A percentile compares a stretch with the other conserved stretches of the same genome.
Conservation (phyloP, 2,797 vertebrate genomes). For the Ispidina lecontei region DNA sequence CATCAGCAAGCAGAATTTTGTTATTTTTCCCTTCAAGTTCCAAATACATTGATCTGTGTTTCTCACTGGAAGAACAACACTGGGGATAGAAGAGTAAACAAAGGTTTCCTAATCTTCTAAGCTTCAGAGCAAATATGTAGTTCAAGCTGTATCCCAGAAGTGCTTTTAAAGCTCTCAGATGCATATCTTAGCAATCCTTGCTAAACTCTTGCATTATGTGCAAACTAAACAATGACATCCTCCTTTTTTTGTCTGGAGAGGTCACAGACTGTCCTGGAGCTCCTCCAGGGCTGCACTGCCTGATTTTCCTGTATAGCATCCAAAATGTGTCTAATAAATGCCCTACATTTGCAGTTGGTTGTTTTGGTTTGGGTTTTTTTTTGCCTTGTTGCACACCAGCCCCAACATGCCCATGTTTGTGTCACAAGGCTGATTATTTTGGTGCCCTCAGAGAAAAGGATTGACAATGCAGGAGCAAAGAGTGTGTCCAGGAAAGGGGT, state of each 20-base stretch:
- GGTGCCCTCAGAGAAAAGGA: not conserved
- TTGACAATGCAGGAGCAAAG: not conserved
- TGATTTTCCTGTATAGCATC: not conserved
- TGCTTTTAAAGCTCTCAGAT: slow-evolving; percentile 2
- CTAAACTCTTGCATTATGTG: not conserved
- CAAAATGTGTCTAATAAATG: not conserved
- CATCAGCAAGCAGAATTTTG: not conserved
- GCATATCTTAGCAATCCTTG: not conserved
- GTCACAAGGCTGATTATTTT: not conserved
- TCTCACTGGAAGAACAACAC: not conserved
- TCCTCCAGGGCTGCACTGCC: not conserved
- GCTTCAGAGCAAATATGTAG: slow-evolving; percentile 2
- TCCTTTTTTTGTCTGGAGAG: not conserved
- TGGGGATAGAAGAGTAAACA: not conserved
- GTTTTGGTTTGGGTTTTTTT: too few species aligned
- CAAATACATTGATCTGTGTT: not conserved
- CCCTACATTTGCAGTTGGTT: too few species aligned
- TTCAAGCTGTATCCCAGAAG: not conserved
- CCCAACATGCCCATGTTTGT: not conserved
- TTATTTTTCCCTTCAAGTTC: not conserved
- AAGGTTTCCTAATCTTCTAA: not conserved
- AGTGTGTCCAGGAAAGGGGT: not conserved
- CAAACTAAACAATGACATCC: not conserved
- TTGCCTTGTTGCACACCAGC: not conserved
- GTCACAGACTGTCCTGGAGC: not conserved